Percentiles rank a stretch among this genome's conserved stretches.
These are phyloP conservation scores for Discoglossus pictus DNA, from an alignment of 2,797 vertebrate species.

Conservation along the genomic window DNA sequence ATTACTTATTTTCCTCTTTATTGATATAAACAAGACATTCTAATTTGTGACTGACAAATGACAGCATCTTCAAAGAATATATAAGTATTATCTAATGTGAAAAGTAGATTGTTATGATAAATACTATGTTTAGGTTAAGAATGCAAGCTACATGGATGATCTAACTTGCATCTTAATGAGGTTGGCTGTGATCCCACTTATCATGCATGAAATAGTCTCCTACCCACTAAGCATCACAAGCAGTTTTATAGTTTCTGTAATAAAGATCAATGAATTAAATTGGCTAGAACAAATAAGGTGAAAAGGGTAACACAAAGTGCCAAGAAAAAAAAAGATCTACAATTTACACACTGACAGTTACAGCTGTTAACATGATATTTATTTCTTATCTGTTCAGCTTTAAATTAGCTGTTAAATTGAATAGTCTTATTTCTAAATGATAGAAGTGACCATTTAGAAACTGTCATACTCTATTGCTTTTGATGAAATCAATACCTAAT, in stretches of 20 bases:
- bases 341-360: conserved; percentile 53
- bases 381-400: conserved; percentile 49
- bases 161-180: conserved; percentile 36
- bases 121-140: too few species aligned
- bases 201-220: conserved; percentile 55
- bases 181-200: conserved; percentile 48
- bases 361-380: conserved; percentile 45
- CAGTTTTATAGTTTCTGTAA: conserved; percentile 60
- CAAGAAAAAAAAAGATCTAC: conserved; percentile 59
- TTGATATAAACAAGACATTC: too few species aligned
- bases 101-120: too few species aligned
- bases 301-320: conserved; percentile 64
- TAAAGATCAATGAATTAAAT: conserved; percentile 69
- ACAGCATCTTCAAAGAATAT: too few species aligned
- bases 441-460: conserved; percentile 33
- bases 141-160: background rate
- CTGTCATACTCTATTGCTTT: conserved; percentile 36
- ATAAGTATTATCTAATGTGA: too few species aligned
- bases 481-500: conserved; percentile 34
- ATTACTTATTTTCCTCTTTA: too few species aligned
- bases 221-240: conserved; percentile 54
- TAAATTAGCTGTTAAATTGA: conserved; percentile 47
- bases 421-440: conserved; percentile 25
- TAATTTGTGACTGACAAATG: too few species aligned
- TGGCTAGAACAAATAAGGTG: conserved; percentile 69